Evolutionary conservation across 2,113 vertebrate species (phyloP), one percentile per base, ranked within the genome.

Genomic region (Psilopsiagon aymara): DNA sequence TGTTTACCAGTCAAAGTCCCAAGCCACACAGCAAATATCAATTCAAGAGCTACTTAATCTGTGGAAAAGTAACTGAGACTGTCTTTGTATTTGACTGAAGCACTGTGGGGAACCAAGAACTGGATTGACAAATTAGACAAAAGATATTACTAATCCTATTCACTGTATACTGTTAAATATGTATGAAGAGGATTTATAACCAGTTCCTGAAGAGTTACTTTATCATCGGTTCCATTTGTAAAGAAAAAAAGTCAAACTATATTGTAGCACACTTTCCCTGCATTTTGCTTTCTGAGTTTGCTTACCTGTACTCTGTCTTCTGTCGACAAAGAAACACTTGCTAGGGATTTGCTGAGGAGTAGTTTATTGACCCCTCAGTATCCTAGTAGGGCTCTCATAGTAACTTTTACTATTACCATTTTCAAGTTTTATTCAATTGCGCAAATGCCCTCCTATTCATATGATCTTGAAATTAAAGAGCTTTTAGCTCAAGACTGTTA

Each of bases 11-110:
- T 91, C 69, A 55, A 95, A 90, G 96, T 95, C 89, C 88, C 96
- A 97, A 95, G 92, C 96, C 87, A 97, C 97, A 97, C 94, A 96
- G 88, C 79, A 97, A 97, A 96, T 94, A 92, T 88, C 94, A 97
- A 95, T 95, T 89, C 87, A 94, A 97, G 92, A 92, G 93, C 93
- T 96, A 94, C 94, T 97, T 92, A 88, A 97, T 94, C 93, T 95
- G 97, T 67, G 91, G 88, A 96, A 95, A 97, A 97, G 95, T 93
- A 94, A 93, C 95, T 96, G 95, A 95, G 82, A 66, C 68, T 85
- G 53, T 91, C 94, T 97, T 97, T 97, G 80, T 96, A 90, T 95
- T 96, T 97, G 93, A 95, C 95, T 95, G 94, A 95, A 87, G 78
- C 66, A 60, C 64, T 82, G 76, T 96, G 95, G 86, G 92, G 95